Percentiles rank a stretch among this genome's conserved stretches.
phyloP scores from a whole-genome alignment of 2,888 invertebrate species.

The Nymphalis urticae region DNA sequence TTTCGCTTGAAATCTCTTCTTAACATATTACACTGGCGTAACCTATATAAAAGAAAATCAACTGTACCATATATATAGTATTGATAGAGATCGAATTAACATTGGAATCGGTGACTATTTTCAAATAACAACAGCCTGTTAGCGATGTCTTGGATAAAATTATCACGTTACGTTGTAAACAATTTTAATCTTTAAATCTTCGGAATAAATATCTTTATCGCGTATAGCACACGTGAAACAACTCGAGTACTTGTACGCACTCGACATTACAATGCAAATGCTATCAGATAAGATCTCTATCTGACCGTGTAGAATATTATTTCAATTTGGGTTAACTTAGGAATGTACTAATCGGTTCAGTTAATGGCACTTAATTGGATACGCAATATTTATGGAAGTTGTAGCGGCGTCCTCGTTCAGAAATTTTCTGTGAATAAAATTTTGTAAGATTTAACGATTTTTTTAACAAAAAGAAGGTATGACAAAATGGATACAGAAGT shows the following conservation, averaged over 20 bases:
- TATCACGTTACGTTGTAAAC: neutral
- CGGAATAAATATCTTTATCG: conserved; percentile 13
- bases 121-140: neutral
- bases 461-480: too few species aligned
- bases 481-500: too few species aligned
- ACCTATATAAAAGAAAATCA: too few species aligned
- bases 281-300: conserved; percentile 37
- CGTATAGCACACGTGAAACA: conserved; percentile 4
- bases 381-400: conserved; percentile 4
- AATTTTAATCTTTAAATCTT: conserved; percentile 11
- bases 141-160: neutral
- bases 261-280: conserved; percentile 37
- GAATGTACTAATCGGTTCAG: conserved; percentile 31
- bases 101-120: too few species aligned
- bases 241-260: conserved; percentile 22
- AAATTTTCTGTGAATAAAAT: neutral
- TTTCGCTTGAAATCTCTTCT: too few species aligned
- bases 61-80: too few species aligned
- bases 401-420: neutral
- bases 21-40: too few species aligned
- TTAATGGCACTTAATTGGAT: conserved; percentile 22
- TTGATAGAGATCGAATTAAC: too few species aligned
- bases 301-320: conserved; percentile 32
- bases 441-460: neutral
- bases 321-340: conserved; percentile 34